Evolutionary conservation across 2,113 vertebrate species (phyloP).

Genomic region (Barbus barbus): DNA sequence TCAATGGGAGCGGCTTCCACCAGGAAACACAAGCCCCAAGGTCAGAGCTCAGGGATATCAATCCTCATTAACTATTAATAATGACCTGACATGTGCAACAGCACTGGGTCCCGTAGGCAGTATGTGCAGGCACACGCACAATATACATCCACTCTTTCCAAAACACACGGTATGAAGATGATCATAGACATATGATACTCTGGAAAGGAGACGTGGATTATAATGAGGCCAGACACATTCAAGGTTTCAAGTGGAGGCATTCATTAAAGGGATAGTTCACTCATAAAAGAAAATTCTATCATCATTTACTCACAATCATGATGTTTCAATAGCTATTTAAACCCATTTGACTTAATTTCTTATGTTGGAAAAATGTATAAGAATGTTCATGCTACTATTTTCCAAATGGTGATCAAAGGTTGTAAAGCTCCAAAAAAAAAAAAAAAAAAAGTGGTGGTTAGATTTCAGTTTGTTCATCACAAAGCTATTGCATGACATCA

Average conservation of each 20-base stretch:
- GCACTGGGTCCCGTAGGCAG: background rate
- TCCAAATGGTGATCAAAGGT: background rate
- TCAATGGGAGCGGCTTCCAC: constrained; percentile 73
- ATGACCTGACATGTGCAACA: constrained; percentile 56
- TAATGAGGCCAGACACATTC: constrained; percentile 1
- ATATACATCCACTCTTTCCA: constrained; percentile 20
- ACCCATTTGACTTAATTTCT: background rate
- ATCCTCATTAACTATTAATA: constrained; percentile 79
- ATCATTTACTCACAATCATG: background rate
- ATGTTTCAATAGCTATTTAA: background rate
- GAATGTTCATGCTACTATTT: background rate
- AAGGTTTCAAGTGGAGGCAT: background rate
- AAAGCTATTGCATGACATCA: background rate
- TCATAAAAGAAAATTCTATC: background rate
- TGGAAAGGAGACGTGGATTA: background rate
- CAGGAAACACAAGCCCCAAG: constrained; percentile 72
- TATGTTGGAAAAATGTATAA: background rate
- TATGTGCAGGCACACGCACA: constrained; percentile 44
- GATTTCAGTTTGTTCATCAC: background rate
- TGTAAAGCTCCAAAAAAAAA: too few relatives aligned
- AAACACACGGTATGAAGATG: constrained; percentile 26
- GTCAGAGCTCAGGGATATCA: constrained; percentile 73
- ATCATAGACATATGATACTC: constrained; percentile 30
- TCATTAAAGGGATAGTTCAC: background rate
- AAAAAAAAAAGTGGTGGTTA: background rate